Evolutionary conservation across 2,888 invertebrate genomes (phyloP), one percentile per base, ranked within the genome.

Genomic region (Polydrusus pterygomalis): DNA sequence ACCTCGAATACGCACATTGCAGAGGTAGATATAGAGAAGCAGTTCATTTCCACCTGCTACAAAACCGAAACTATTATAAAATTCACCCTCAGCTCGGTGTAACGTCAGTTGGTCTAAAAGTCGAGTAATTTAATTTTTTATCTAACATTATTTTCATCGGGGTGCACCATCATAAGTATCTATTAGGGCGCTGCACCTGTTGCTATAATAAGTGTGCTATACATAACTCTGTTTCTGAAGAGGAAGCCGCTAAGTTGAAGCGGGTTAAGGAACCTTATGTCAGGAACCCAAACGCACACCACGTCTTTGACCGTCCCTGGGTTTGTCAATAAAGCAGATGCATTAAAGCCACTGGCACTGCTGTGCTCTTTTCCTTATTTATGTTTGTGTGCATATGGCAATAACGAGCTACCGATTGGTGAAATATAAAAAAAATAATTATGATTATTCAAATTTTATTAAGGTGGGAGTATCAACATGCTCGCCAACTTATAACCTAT

Each of bases 71-170:
- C 34, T 13, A 10, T 18, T 20, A 30, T 51, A 78, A 77, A 78
- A 80, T 80, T 78, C 80, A 80, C 80, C 80, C 79, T 77, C 74
- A 71, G 67, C 64, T 63, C 45, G 68, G 8, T 1, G 10, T 10
- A 34, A 67, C 79, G 79, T 77, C 80, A 80, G 79, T 80, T 80
- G 80, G 78, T 76, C 77, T 74, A 70, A 70, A 70, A 18, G 58
- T 70, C 70, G 65, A 65, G 65, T 65, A 65, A 65, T 65, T 65
- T 65, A 49, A 25, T 47, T 68, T 68, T 68, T 68, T 68, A 56
- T 68, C 56, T 56, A 56, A 15, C 56, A 56, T 68, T 68, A 68
- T 49, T 56, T 56, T 18, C 68, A 68, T 34, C 60, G 20, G 38
- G 65, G 54, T 54, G 38, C 68, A 54, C 54, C 67, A 68, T 34